Conservation (phyloP, 1,140 invertebrate species). For the Heliothis subflexa region DNA sequence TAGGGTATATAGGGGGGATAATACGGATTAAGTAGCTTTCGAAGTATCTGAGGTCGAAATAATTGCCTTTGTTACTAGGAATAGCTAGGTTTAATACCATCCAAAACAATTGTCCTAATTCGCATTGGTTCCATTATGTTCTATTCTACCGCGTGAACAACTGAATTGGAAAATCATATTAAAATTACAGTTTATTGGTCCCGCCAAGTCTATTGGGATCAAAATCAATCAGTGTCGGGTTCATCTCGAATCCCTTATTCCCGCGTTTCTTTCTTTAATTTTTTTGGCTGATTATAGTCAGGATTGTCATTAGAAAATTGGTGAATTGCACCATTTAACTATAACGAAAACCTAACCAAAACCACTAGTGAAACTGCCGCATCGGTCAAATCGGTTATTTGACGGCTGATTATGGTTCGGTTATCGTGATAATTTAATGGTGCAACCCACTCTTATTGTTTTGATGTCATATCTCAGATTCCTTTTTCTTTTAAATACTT, state of each 20-base stretch:
- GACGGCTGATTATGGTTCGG: too few species aligned
- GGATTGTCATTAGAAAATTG: not conserved
- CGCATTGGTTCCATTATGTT: not conserved
- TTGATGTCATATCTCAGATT: too few species aligned
- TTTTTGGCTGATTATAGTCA: not conserved
- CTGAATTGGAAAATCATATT: not conserved
- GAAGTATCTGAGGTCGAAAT: not conserved
- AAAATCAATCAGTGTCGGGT: constrained; percentile 26
- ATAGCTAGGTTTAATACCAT: not conserved
- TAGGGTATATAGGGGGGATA: too few species aligned
- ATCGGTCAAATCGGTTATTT: too few species aligned
- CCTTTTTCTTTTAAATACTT: too few species aligned
- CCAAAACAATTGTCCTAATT: not conserved
- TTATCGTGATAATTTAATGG: too few species aligned
- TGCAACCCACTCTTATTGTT: too few species aligned
- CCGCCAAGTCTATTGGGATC: not conserved
- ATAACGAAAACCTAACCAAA: too few species aligned
- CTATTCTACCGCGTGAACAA: not conserved
- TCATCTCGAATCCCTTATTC: not conserved
- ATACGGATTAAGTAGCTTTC: too few species aligned
- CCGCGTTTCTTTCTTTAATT: not conserved
- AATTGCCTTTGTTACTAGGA: not conserved
- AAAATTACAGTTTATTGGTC: constrained; percentile 4
- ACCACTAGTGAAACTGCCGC: too few species aligned
- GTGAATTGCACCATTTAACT: too few species aligned